Conservation (phyloP, 2,888 invertebrate species). For the Alitta virens region DNA sequence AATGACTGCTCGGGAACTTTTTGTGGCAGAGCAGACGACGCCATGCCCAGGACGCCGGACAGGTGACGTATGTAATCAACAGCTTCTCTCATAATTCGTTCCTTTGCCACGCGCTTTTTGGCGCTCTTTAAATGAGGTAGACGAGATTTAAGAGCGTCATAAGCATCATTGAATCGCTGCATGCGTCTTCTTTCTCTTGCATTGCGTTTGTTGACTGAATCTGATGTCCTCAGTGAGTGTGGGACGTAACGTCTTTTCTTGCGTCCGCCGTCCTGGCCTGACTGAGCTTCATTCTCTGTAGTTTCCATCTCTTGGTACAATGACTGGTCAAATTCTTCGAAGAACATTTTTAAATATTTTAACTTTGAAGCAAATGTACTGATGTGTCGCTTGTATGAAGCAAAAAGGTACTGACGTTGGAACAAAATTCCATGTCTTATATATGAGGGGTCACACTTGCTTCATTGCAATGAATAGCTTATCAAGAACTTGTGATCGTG, state of each 20-base stretch:
- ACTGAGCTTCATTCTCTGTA: background rate
- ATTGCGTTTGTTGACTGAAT: slow-evolving; percentile 9
- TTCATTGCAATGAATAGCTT: too few relatives aligned
- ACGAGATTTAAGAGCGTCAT: slow-evolving; percentile 1
- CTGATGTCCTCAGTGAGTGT: background rate
- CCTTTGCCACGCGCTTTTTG: slow-evolving; percentile 12
- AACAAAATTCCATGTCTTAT: too few relatives aligned
- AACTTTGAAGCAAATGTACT: too few relatives aligned
- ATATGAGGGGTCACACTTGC: too few relatives aligned
- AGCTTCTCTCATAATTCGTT: slow-evolving; percentile 9
- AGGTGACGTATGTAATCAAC: slow-evolving; percentile 4
- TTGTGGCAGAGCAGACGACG: too few relatives aligned
- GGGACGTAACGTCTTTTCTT: slow-evolving; percentile 11
- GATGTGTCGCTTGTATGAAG: too few relatives aligned
- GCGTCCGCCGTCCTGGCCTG: background rate
- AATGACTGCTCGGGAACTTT: too few relatives aligned
- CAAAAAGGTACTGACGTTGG: too few relatives aligned
- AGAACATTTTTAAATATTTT: too few relatives aligned
- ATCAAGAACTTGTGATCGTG: too few relatives aligned
- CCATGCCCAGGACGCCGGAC: background rate
- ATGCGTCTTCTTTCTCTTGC: slow-evolving; percentile 12
- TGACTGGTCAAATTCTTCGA: too few relatives aligned
- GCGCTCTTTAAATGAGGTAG: slow-evolving; percentile 9
- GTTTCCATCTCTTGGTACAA: too few relatives aligned
- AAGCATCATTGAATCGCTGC: slow-evolving; percentile 6